Conservation (phyloP, 2,113 vertebrate genomes). For the Thunnus thynnus region DNA sequence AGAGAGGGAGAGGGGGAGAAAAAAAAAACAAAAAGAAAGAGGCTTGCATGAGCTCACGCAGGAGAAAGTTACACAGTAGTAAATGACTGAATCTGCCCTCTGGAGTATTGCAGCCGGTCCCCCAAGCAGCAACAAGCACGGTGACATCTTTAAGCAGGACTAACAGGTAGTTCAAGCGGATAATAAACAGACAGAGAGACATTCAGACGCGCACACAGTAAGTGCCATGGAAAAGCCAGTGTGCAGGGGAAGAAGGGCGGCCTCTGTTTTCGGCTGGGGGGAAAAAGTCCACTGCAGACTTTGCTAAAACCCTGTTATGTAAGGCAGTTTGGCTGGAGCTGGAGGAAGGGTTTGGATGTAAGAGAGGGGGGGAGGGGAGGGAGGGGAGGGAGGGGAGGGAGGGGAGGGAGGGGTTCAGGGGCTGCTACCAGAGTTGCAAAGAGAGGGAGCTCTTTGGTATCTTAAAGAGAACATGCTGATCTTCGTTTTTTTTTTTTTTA, state of each 20-base stretch:
- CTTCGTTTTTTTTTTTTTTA: background rate
- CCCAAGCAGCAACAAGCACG: constrained; percentile 9
- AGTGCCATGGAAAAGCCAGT: constrained; percentile 30
- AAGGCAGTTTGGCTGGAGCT: constrained; percentile 60
- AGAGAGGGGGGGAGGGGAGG: background rate
- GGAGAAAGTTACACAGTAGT: constrained; percentile 5
- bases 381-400: background rate
- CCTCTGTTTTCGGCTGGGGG: constrained; percentile 47
- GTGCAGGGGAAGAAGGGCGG: constrained; percentile 43
- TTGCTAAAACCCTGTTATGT: constrained; percentile 71
- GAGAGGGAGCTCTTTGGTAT: constrained; percentile 24
- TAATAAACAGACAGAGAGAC: constrained; percentile 33
- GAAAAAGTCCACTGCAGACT: constrained; percentile 67
- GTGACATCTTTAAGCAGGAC: constrained; percentile 39
- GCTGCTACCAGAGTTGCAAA: constrained; percentile 35
- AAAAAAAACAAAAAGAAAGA: background rate
- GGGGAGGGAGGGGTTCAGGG: background rate
- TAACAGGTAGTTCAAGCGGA: constrained; percentile 58
- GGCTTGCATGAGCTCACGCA: background rate
- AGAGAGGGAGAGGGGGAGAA: too few relatives aligned
- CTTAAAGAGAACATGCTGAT: constrained; percentile 11
- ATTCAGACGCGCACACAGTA: constrained; percentile 26
- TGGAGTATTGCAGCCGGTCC: background rate
- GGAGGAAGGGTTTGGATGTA: constrained; percentile 10
- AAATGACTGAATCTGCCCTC: background rate